A percentile compares a stretch with the other conserved stretches of the same genome.
These are phyloP conservation scores for Pyrrhosoma nymphula DNA, from an alignment of 2,888 invertebrate genomes.

Conservation along the genomic window DNA sequence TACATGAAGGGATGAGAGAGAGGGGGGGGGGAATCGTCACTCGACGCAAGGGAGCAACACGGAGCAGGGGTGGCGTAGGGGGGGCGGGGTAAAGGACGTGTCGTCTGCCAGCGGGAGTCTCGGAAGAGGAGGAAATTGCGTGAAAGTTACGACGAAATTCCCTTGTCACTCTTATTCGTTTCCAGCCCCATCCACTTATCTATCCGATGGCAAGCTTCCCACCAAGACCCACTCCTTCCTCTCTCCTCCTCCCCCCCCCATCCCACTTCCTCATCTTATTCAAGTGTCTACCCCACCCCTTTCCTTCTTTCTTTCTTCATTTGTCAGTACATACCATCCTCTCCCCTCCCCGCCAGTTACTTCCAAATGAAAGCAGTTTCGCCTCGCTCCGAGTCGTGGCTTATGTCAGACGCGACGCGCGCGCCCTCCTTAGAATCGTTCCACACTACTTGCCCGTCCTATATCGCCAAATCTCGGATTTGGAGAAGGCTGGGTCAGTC, in stretches of 20 bases:
- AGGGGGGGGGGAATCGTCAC: no score
- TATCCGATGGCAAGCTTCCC: background rate
- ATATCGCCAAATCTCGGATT: background rate
- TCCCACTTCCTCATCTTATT: background rate
- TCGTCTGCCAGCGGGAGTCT: background rate
- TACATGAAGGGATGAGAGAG: background rate
- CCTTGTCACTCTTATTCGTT: constrained; percentile 35
- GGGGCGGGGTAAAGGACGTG: background rate
- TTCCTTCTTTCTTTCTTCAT: background rate
- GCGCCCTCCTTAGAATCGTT: no score
- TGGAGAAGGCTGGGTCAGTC: background rate
- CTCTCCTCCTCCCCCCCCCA: background rate
- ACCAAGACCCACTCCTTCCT: background rate
- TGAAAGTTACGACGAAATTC: constrained; percentile 42
- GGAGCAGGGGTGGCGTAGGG: background rate
- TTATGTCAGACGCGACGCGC: no score
- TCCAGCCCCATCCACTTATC: constrained; percentile 24
- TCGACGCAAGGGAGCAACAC: background rate
- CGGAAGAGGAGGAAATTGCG: constrained; percentile 37
- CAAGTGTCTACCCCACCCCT: no score
- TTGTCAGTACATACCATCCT: no score
- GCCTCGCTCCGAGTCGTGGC: no score
- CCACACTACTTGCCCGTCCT: no score
- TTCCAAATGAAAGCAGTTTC: no score
- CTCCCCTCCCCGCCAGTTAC: no score